Conservation (phyloP, 35 echinoderm and acorn worm species). For the Holothuria glaberrima region DNA sequence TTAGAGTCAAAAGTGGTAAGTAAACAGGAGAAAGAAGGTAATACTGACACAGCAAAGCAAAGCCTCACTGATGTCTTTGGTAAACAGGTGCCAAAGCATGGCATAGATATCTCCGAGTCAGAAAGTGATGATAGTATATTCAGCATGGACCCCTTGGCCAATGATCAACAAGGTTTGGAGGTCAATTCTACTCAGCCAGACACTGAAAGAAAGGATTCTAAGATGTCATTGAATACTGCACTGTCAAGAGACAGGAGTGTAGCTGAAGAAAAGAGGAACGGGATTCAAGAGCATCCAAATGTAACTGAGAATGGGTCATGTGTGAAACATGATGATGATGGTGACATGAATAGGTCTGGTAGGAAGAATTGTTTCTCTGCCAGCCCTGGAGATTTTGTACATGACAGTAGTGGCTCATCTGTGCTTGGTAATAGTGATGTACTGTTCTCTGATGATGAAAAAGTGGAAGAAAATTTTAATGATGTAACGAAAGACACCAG, state of each 20-base stretch:
- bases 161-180: neutral
- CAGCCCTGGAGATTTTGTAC: too few species aligned
- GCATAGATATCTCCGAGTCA: constrained; percentile 41
- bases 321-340: too few species aligned
- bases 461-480: neutral
- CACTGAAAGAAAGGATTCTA: too few species aligned
- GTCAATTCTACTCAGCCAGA: too few species aligned
- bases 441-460: constrained; percentile 37
- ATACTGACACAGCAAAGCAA: neutral
- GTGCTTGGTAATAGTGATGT: neutral
- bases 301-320: neutral
- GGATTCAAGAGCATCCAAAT: neutral
- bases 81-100: neutral
- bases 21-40: neutral
- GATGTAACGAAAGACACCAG: neutral
- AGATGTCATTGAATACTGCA: too few species aligned
- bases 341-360: too few species aligned
- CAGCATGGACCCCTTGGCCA: neutral
- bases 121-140: neutral
- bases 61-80: neutral
- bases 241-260: too few species aligned
- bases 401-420: too few species aligned
- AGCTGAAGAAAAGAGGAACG: too few species aligned
- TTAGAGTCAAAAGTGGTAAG: neutral
- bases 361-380: too few species aligned